Evolutionary conservation across 1,140 invertebrate species (phyloP).

Genomic region (Drosophila grimshawi): DNA sequence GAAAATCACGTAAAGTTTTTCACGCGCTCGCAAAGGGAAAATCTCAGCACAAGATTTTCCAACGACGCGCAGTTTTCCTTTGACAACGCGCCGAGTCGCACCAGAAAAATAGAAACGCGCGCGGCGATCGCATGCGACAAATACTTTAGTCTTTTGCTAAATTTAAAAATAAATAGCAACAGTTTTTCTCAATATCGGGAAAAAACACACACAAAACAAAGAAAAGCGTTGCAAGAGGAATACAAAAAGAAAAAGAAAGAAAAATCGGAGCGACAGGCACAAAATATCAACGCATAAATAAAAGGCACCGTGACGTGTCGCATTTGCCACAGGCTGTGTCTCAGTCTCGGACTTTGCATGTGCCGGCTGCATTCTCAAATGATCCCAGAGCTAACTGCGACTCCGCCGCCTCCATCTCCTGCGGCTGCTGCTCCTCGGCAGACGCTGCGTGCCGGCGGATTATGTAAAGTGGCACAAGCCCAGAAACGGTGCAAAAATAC

Average conservation of each 20-base stretch:
- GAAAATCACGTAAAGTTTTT: constrained; percentile 45
- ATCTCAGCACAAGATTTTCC: constrained; percentile 71
- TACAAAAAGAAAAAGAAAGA: constrained; percentile 22
- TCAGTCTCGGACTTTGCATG: constrained; percentile 49
- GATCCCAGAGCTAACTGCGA: background rate
- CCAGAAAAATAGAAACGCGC: constrained; percentile 22
- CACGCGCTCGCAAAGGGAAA: constrained; percentile 42
- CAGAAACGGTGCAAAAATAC: constrained; percentile 34
- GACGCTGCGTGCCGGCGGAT: constrained; percentile 68
- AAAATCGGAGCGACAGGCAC: constrained; percentile 35
- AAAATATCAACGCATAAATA: constrained; percentile 76
- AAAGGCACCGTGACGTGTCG: constrained; percentile 57
- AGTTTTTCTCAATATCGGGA: constrained; percentile 48
- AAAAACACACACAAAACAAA: constrained; percentile 51
- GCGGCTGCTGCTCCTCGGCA: background rate
- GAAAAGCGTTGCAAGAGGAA: constrained; percentile 30
- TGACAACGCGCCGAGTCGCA: constrained; percentile 81
- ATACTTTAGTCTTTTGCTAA: constrained; percentile 65
- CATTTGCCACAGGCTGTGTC: constrained; percentile 15
- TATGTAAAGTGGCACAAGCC: constrained; percentile 74
- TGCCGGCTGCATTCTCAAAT: constrained; percentile 52
- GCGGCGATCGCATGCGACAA: constrained; percentile 58
- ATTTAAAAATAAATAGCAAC: constrained; percentile 76
- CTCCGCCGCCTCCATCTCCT: constrained; percentile 17
- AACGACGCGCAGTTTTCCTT: constrained; percentile 73